Evolutionary conservation across 2,113 vertebrate genomes (phyloP).

Genomic region (Sphyrna mokarran): DNA sequence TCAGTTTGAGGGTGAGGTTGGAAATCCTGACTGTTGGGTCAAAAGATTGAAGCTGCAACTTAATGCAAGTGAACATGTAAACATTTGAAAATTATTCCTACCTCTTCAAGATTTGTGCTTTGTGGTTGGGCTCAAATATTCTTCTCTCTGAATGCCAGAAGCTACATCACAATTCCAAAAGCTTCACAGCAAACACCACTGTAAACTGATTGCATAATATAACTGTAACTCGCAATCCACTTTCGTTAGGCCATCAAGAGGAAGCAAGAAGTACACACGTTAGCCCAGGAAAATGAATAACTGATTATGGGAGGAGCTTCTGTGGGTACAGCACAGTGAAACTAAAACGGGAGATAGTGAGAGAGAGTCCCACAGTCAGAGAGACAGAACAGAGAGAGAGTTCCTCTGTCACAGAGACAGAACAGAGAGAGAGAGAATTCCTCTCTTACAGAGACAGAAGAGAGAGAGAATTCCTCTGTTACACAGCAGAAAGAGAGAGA

Average conservation of each 20-base stretch:
- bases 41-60: background rate
- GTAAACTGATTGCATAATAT: background rate
- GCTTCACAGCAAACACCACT: background rate
- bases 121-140: background rate
- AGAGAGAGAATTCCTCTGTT: background rate
- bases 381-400: background rate
- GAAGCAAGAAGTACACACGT: background rate
- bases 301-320: background rate
- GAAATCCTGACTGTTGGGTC: background rate
- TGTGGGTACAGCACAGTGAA: background rate
- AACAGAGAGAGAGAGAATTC: background rate
- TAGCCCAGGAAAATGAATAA: background rate
- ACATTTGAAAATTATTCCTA: background rate
- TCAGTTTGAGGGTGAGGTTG: background rate
- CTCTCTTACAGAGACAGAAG: background rate
- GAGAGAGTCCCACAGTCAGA: background rate
- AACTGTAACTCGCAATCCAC: background rate
- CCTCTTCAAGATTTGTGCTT: background rate
- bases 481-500: no score
- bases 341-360: background rate
- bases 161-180: background rate
- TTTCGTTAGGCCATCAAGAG: background rate
- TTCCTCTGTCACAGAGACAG: background rate
- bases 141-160: background rate
- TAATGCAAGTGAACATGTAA: background rate